Base-by-base conservation (phyloP, 2,888 invertebrate genomes). In the Oscheius onirici region DNA sequence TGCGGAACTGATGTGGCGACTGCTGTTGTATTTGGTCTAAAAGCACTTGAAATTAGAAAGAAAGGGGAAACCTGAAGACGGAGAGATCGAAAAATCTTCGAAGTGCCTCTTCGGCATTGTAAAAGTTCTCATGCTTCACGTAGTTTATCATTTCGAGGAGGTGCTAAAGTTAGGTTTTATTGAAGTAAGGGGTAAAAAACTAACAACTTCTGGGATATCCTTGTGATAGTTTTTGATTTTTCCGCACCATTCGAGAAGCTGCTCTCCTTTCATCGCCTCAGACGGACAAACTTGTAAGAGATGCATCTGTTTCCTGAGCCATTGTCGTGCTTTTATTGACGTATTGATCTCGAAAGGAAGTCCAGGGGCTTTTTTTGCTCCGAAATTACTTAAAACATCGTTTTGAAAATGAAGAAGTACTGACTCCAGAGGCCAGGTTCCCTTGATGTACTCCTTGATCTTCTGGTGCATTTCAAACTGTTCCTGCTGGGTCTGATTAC, bases 51-150 rank as follows among this genome's bases (percentile, higher is more conserved):
- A n/a, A n/a, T n/a, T n/a, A n/a, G n/a, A 24, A 61, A 24, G 11
- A 52, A 17, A 43, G 13, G 13, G 13, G 51, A 15, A 34, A 73
- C 75, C 60, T 61, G 46, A 79, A 60, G 71, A 76, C 75, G 17
- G 71, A 61, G 49, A 71, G 41, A 49, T 79, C 79, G 46, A 75
- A 74, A 44, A 74, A 79, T 8, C 41, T 43, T 24, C 75, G 74
- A 26, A 79, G 60, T 2, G 69, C 20, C 15, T 69, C 58, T 8
- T 71, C 26, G 11, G 79, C 79, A 3, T 46, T 54, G 17, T 55
- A 40, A 5, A 52, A 40, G 34, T 75, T 69, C 46, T 71, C 51
- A 13, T 43, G 26, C 17, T 66, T 72, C 11, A 77, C 40, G 41
- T 63, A 52, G n/a, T 67, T 20, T 0, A 75, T 51, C 34, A 71